A percentile compares a stretch with the other conserved stretches of the same genome.
Evolutionary conservation across 2,888 invertebrate genomes (phyloP).

Genomic region (Acleris cristana): DNA sequence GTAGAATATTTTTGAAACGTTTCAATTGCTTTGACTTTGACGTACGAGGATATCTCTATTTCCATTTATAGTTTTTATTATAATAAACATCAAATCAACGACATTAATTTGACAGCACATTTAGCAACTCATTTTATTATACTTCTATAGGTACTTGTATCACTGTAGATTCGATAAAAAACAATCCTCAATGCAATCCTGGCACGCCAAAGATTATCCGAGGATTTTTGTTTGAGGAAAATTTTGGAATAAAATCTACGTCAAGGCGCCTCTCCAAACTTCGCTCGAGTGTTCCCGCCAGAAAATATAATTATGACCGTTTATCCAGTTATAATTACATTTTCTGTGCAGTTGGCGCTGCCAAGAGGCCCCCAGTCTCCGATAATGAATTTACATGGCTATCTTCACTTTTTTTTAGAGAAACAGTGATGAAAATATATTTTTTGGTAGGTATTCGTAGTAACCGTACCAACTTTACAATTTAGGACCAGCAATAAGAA

Average conservation of each 20-base stretch:
- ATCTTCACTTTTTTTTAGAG: not conserved
- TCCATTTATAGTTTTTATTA: no score
- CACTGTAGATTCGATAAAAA: no score
- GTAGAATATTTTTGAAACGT: no score
- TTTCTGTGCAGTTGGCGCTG: constrained; percentile 7
- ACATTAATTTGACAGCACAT: no score
- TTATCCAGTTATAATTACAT: constrained; percentile 15
- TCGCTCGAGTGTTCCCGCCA: not conserved
- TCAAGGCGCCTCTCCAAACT: not conserved
- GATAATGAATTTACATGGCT: not conserved
- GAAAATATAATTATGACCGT: constrained; percentile 17
- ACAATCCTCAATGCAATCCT: not conserved
- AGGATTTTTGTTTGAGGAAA: constrained; percentile 3
- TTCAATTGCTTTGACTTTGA: no score
- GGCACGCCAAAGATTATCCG: not conserved
- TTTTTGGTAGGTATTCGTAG: no score
- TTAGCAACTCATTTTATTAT: no score
- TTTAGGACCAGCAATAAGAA: no score
- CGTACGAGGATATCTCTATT: no score
- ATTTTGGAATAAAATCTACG: not conserved
- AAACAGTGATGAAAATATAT: not conserved
- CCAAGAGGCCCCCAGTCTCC: not conserved
- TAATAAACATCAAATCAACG: no score
- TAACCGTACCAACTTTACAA: no score
- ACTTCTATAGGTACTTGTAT: no score